Conservation (phyloP, 92 coral and sea anemone genomes). For the Actinostola sp. region DNA sequence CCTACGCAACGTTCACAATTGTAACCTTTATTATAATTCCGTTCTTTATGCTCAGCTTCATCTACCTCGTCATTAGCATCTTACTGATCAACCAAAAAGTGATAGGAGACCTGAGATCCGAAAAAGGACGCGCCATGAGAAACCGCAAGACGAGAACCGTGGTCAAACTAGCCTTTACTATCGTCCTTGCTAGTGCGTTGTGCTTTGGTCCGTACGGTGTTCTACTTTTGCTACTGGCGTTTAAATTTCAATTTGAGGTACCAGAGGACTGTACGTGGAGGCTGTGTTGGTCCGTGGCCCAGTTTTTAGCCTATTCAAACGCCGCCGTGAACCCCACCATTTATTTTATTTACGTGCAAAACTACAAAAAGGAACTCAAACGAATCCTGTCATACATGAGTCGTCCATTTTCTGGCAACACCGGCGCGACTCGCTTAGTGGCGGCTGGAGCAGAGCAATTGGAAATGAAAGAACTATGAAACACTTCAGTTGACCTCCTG, state of each 20-base stretch:
- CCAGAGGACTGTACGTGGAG: constrained; percentile 13
- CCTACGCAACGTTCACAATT: constrained; percentile 1
- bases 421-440: neutral
- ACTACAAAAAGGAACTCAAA: constrained; percentile 22
- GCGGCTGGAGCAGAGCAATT: neutral
- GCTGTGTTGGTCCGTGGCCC: neutral
- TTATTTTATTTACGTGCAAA: constrained; percentile 29
- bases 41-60: constrained; percentile 2
- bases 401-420: constrained; percentile 5
- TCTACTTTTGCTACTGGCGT: neutral
- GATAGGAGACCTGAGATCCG: constrained; percentile 14
- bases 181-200: constrained; percentile 10
- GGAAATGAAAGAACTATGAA: neutral
- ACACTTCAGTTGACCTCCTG: too few species aligned
- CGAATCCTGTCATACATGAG: constrained; percentile 10
- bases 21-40: constrained; percentile 5
- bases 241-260: constrained; percentile 7
- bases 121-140: constrained; percentile 8
- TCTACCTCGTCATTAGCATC: constrained; percentile 12
- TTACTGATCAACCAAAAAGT: constrained; percentile 19
- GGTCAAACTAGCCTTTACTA: constrained; percentile 24
- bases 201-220: constrained; percentile 31
- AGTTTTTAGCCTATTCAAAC: constrained; percentile 14
- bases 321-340: constrained; percentile 34
- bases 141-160: constrained; percentile 14